phyloP scores from a whole-genome alignment of 2,888 invertebrate genomes.

The Maniola hyperantus region DNA sequence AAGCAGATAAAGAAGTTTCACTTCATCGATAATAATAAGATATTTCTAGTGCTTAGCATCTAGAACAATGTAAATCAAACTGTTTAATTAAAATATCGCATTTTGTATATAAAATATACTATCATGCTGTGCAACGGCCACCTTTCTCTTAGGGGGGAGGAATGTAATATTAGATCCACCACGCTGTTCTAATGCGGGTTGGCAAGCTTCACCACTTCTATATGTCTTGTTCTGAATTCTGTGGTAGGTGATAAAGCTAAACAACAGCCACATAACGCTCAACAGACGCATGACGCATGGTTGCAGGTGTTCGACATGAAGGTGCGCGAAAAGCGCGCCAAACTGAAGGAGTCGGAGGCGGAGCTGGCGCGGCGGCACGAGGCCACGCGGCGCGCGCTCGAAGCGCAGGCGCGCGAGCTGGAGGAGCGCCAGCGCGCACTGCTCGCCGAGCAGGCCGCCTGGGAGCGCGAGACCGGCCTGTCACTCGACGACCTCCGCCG shows the following conservation, averaged over 20 bases:
- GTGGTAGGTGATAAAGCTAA: not conserved
- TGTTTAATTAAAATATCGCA: too few species aligned
- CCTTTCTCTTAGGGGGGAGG: too few species aligned
- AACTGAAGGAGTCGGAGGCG: slow-evolving; percentile 96
- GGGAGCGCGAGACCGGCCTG: slow-evolving; percentile 95
- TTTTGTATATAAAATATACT: too few species aligned
- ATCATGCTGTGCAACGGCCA: too few species aligned
- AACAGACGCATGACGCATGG: not conserved
- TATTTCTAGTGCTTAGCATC: too few species aligned
- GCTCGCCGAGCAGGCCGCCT: slow-evolving; percentile 91
- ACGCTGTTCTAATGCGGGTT: too few species aligned
- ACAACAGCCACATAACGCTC: not conserved
- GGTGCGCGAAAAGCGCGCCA: slow-evolving; percentile 97
- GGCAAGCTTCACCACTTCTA: too few species aligned
- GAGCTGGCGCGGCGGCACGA: slow-evolving; percentile 97
- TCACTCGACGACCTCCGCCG: slow-evolving; percentile 94
- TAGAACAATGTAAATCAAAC: too few species aligned
- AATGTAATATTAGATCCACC: too few species aligned
- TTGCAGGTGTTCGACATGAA: slow-evolving; percentile 96
- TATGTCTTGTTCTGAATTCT: not conserved
- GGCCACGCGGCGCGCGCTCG: slow-evolving; percentile 87
- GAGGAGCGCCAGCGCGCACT: slow-evolving; percentile 94
- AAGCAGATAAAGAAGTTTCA: too few species aligned
- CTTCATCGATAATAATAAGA: too few species aligned
- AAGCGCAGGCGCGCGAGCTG: slow-evolving; percentile 95